A percentile compares a stretch with the other conserved stretches of the same genome.
phyloP scores from a whole-genome alignment of 2,797 vertebrate species.

The Sebastes taczanowskii region DNA sequence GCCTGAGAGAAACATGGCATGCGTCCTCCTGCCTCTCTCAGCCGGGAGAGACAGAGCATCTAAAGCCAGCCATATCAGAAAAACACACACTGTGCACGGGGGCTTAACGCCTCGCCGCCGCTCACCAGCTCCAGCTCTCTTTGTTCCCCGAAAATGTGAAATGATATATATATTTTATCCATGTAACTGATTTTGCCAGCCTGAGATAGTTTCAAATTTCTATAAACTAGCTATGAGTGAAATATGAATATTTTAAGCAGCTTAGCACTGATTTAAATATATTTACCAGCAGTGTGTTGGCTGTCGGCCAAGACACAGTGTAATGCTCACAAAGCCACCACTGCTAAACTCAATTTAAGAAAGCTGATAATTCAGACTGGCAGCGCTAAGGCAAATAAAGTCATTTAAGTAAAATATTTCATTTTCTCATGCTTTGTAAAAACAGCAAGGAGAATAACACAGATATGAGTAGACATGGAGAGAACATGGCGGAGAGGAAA shows the following conservation, averaged over 20 bases:
- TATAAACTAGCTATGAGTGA: constrained; percentile 89
- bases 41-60: constrained; percentile 39
- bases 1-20: constrained; percentile 47
- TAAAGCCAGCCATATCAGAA: constrained; percentile 63
- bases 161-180: constrained; percentile 58
- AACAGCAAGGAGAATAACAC: constrained; percentile 61
- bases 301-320: constrained; percentile 85
- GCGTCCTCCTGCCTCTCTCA: constrained; percentile 14
- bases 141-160: constrained; percentile 48
- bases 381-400: constrained; percentile 88
- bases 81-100: constrained; percentile 38
- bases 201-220: constrained; percentile 87
- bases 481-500: constrained; percentile 3
- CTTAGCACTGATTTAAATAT: constrained; percentile 93
- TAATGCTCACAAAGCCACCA: constrained; percentile 87
- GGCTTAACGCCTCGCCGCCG: constrained; percentile 26
- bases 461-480: constrained; percentile 43
- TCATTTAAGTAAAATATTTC: constrained; percentile 83
- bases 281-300: constrained; percentile 88
- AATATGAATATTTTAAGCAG: constrained; percentile 94
- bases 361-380: constrained; percentile 86
- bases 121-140: constrained; percentile 34
- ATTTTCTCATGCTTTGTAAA: constrained; percentile 83
- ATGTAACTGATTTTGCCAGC: constrained; percentile 83
- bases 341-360: constrained; percentile 88